Conservation (phyloP, 2,113 vertebrate species). For the Albula goreensis region DNA sequence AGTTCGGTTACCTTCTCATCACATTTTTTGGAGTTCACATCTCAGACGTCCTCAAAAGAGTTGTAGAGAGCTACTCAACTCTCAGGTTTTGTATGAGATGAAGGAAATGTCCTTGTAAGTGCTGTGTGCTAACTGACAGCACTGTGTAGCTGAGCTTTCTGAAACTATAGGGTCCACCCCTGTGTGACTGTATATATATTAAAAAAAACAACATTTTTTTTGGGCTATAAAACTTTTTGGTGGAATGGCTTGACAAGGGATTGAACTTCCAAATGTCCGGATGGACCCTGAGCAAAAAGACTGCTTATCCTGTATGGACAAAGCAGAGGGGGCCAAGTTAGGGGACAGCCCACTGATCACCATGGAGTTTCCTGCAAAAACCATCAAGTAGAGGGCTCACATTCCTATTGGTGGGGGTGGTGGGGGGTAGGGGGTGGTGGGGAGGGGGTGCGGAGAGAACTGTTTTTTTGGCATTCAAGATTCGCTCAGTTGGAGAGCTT, state of each 20-base stretch:
- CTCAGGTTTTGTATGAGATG: not conserved
- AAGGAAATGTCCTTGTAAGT: not conserved
- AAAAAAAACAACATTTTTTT: not conserved
- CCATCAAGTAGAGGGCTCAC: not conserved
- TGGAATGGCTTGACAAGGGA: not conserved
- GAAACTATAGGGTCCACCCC: not conserved
- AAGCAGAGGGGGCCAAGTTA: not conserved
- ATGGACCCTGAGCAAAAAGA: not conserved
- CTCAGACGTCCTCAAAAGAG: no score
- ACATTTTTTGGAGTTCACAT: no score
- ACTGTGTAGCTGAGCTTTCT: not conserved
- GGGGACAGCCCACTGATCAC: conserved; percentile 4
- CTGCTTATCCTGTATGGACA: not conserved
- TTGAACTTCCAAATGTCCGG: not conserved
- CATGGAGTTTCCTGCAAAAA: conserved; percentile 9
- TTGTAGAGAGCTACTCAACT: no score
- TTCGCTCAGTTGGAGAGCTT: not conserved
- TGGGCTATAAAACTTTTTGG: not conserved
- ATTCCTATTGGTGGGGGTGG: not conserved
- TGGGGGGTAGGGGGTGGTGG: no score
- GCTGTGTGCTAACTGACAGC: not conserved
- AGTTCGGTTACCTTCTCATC: no score
- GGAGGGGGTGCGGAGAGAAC: no score
- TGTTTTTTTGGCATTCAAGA: not conserved
- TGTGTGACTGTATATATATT: not conserved